Evolutionary conservation across 2,888 invertebrate species (phyloP).

Genomic region (Scaptodrosophila latifasciaeformis): DNA sequence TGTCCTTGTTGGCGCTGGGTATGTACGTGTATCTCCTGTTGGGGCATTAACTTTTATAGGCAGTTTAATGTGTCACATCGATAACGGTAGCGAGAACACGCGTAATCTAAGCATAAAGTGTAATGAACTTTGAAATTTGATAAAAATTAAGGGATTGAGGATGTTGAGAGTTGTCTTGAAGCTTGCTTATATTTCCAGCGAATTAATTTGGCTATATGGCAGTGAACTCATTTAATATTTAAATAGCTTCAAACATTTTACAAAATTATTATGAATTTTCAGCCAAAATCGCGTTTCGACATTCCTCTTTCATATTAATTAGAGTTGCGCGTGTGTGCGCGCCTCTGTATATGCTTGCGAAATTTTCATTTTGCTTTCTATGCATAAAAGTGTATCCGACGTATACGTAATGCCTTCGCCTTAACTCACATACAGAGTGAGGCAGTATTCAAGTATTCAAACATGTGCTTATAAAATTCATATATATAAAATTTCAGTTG

Average conservation of each 20-base stretch:
- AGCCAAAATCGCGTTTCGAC: no score
- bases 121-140: slow-evolving; percentile 70
- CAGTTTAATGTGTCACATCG: slow-evolving; percentile 53
- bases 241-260: slow-evolving; percentile 51
- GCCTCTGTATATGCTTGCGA: not conserved
- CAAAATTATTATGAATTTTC: slow-evolving; percentile 66
- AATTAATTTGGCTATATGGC: no score
- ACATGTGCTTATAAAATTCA: no score
- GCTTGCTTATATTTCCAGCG: slow-evolving; percentile 33
- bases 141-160: slow-evolving; percentile 38
- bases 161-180: slow-evolving; percentile 17
- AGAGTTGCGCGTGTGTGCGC: slow-evolving; percentile 13
- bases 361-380: not conserved
- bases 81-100: slow-evolving; percentile 34
- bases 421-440: no score
- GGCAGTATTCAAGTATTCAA: no score
- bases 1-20: slow-evolving; percentile 12
- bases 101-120: slow-evolving; percentile 54
- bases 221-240: slow-evolving; percentile 57
- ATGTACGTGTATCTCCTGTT: no score
- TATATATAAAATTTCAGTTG: no score
- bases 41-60: slow-evolving; percentile 40
- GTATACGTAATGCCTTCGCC: no score
- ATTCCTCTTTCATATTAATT: slow-evolving; percentile 50
- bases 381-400: not conserved